A percentile compares a stretch with the other conserved stretches of the same genome.
Conservation (phyloP, 1,140 invertebrate genomes). For the Calosoma granatense region DNA sequence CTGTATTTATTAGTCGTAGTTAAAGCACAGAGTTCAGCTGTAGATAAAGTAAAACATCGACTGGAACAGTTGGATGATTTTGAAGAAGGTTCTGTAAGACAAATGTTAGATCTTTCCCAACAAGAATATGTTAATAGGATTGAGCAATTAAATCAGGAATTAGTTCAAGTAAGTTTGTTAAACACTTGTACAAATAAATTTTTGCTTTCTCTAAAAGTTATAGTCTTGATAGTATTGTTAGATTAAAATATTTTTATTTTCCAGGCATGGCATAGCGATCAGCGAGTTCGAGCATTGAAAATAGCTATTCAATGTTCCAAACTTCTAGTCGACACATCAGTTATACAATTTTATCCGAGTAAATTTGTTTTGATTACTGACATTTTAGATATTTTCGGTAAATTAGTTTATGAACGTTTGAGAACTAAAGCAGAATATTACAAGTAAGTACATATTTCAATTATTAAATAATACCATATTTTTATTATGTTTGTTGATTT, state of each 20-base stretch:
- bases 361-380: constrained; percentile 96
- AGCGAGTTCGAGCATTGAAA: constrained; percentile 91
- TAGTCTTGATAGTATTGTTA: background rate
- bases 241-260: background rate
- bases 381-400: constrained; percentile 90
- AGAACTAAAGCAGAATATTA: constrained; percentile 64
- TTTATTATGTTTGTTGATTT: constrained; percentile 17
- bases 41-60: constrained; percentile 83
- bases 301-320: constrained; percentile 96
- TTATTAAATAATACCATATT: constrained; percentile 15
- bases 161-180: constrained; percentile 47
- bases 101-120: constrained; percentile 82
- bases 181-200: constrained; percentile 7
- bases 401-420: constrained; percentile 81
- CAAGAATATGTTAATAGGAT: constrained; percentile 84
- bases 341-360: constrained; percentile 92
- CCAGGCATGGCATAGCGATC: constrained; percentile 84
- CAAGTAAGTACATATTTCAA: constrained; percentile 37
- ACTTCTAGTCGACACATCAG: constrained; percentile 76
- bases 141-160: constrained; percentile 80
- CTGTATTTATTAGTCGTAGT: constrained; percentile 53
- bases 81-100: constrained; percentile 78
- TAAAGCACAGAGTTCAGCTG: constrained; percentile 65
- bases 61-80: constrained; percentile 91
- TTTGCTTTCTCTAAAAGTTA: constrained; percentile 1